phyloP scores from a whole-genome alignment of 2,113 vertebrate species.

The Muscicapa adusta region DNA sequence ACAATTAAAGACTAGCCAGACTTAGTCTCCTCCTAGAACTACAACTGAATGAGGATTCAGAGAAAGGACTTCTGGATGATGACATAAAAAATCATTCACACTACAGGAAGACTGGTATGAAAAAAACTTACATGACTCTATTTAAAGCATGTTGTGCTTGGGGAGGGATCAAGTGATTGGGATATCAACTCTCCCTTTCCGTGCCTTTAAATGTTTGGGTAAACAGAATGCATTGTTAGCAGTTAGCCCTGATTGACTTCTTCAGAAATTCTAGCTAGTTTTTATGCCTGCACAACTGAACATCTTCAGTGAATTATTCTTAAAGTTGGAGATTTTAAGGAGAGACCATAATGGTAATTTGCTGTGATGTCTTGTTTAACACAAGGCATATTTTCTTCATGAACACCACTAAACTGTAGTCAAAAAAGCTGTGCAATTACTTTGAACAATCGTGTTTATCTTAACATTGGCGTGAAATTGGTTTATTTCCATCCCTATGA shows the following conservation, averaged over 20 bases:
- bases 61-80: not conserved
- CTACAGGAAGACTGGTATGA: not conserved
- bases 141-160: not conserved
- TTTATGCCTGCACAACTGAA: not conserved
- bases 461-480: not conserved
- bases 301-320: not conserved
- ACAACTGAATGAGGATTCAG: not conserved
- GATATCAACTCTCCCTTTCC: not conserved
- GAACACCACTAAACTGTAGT: not conserved
- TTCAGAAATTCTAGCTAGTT: not conserved
- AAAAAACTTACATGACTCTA: not conserved
- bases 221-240: not conserved
- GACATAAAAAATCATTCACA: not conserved
- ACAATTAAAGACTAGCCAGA: not conserved
- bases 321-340: not conserved
- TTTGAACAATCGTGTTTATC: not conserved
- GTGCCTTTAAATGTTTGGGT: not conserved
- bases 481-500: not conserved
- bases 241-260: not conserved
- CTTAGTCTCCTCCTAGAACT: not conserved
- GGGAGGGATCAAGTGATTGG: not conserved
- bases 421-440: not conserved
- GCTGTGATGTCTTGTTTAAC: not conserved
- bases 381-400: not conserved
- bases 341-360: not conserved